Evolutionary conservation across 2,888 invertebrate species (phyloP).

Genomic region (Drosophila emarginata): DNA sequence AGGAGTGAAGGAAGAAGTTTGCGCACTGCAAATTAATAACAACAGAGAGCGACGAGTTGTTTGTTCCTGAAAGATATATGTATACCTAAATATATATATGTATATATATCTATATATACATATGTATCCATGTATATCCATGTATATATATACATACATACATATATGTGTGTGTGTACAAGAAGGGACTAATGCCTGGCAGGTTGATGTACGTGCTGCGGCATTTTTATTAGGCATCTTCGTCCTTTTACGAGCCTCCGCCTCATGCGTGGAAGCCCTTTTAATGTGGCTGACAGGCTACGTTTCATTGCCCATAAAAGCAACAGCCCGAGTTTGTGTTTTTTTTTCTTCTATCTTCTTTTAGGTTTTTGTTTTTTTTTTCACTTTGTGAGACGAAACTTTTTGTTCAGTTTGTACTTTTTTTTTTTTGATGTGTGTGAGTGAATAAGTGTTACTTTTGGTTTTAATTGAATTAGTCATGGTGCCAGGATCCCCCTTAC

Average conservation of each 20-base stretch:
- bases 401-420: slow-evolving; percentile 23
- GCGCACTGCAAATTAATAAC: slow-evolving; percentile 72
- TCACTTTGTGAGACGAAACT: background rate
- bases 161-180: slow-evolving; percentile 30
- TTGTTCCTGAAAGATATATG: slow-evolving; percentile 13
- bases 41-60: slow-evolving; percentile 42
- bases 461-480: slow-evolving; percentile 68
- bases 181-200: slow-evolving; percentile 64
- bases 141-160: background rate
- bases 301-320: slow-evolving; percentile 69
- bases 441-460: slow-evolving; percentile 59
- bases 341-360: slow-evolving; percentile 1
- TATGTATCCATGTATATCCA: slow-evolving; percentile 8
- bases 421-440: background rate
- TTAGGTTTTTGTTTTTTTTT: background rate
- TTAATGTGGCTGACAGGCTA: slow-evolving; percentile 49
- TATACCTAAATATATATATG: background rate
- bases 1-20: slow-evolving; percentile 57
- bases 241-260: slow-evolving; percentile 63
- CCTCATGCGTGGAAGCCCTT: slow-evolving; percentile 45
- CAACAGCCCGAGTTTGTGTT: slow-evolving; percentile 49
- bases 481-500: slow-evolving; percentile 17
- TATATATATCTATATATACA: background rate
- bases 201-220: slow-evolving; percentile 76
- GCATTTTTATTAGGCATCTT: slow-evolving; percentile 76